A percentile compares a stretch with the other conserved stretches of the same genome.
phyloP scores from a whole-genome alignment of 2,113 vertebrate species.

The human (Homo sapiens) region DNA sequence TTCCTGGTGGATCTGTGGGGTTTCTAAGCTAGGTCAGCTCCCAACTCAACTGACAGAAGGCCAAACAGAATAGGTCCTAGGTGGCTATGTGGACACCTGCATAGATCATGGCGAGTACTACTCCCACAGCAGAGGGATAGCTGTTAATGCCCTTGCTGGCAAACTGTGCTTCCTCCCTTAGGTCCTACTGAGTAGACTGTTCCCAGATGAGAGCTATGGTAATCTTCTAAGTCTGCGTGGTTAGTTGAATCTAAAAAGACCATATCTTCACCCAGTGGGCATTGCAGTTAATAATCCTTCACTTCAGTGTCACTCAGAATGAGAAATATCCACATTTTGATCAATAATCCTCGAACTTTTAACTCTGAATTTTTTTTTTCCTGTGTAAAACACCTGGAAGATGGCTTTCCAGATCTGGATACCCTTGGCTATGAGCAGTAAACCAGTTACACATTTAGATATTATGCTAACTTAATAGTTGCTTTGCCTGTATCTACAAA shows the following conservation, averaged over 20 bases:
- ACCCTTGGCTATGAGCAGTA: neutral
- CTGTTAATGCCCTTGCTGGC: neutral
- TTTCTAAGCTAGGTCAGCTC: neutral
- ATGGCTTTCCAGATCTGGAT: neutral
- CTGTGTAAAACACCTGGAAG: neutral
- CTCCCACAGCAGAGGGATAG: neutral
- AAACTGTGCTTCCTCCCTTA: neutral
- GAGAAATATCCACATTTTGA: neutral
- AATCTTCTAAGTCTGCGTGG: neutral
- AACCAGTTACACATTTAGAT: neutral
- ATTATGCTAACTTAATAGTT: slow-evolving; percentile 30
- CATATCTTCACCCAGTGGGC: neutral
- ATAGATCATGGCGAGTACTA: too few relatives aligned
- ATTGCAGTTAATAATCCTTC: neutral
- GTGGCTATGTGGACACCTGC: neutral
- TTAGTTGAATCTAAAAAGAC: neutral
- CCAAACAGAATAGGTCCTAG: neutral
- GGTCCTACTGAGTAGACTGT: neutral
- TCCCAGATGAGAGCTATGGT: neutral
- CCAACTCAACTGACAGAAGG: neutral
- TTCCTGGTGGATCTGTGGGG: neutral
- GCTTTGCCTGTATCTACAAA: neutral
- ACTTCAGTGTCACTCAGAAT: neutral
- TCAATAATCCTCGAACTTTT: neutral
- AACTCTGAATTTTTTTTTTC: neutral